phyloP scores from a whole-genome alignment of 2,888 invertebrate species.

The Plebejus argus region DNA sequence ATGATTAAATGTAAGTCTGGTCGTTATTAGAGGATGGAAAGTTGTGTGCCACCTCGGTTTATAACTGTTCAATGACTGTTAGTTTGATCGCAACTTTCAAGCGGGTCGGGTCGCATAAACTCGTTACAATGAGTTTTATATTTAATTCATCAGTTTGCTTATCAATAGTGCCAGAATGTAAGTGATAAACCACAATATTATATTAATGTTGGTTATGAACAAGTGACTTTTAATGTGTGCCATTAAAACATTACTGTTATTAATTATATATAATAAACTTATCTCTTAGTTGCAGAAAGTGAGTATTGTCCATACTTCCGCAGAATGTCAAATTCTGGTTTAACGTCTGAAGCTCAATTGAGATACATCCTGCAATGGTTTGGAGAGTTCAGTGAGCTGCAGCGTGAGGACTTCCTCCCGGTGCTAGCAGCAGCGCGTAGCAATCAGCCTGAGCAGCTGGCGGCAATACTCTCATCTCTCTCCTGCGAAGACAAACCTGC shows the following conservation, averaged over 20 bases:
- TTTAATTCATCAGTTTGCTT: slow-evolving; percentile 62
- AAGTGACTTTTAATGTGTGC: background rate
- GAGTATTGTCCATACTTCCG: slow-evolving; percentile 55
- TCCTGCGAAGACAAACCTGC: slow-evolving; percentile 88
- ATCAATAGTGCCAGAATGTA: slow-evolving; percentile 58
- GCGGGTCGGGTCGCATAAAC: slow-evolving; percentile 38
- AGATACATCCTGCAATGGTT: slow-evolving; percentile 93
- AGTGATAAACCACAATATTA: slow-evolving; percentile 43
- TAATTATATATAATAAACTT: background rate
- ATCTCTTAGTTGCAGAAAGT: slow-evolving; percentile 47
- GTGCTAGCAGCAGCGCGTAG: slow-evolving; percentile 83
- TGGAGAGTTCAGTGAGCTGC: slow-evolving; percentile 93
- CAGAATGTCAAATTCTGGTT: slow-evolving; percentile 79
- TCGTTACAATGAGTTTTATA: slow-evolving; percentile 46
- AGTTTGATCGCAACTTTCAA: slow-evolving; percentile 47
- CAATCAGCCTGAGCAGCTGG: slow-evolving; percentile 87
- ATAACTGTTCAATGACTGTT: slow-evolving; percentile 40
- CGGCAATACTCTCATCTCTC: slow-evolving; percentile 84
- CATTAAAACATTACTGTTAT: background rate
- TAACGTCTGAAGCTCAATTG: slow-evolving; percentile 87
- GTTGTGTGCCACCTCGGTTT: slow-evolving; percentile 49
- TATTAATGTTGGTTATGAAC: background rate
- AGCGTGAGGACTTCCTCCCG: slow-evolving; percentile 90
- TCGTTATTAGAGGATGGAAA: slow-evolving; percentile 48
- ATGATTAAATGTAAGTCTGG: slow-evolving; percentile 56